phyloP scores from a whole-genome alignment of 2,113 vertebrate genomes.

The Sardina pilchardus region DNA sequence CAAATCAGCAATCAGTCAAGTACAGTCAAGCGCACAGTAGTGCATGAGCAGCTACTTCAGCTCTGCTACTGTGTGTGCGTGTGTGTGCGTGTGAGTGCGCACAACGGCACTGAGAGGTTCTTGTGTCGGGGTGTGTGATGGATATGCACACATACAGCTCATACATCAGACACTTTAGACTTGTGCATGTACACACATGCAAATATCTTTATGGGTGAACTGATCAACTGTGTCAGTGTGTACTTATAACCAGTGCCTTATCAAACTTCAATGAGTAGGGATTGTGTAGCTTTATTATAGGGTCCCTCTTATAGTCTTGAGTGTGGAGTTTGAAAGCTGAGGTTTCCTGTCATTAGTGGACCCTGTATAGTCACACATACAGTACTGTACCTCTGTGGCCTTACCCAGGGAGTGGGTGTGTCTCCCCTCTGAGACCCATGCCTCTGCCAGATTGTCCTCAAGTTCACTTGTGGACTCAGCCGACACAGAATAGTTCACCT shows the following conservation, averaged over 20 bases:
- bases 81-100: background rate
- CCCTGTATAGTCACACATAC: background rate
- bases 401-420: background rate
- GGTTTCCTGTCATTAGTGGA: background rate
- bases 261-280: background rate
- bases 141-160: too few species aligned
- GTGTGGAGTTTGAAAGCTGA: background rate
- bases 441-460: background rate
- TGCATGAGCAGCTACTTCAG: background rate
- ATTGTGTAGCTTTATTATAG: background rate
- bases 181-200: too few species aligned
- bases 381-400: background rate
- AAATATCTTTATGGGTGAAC: too few species aligned
- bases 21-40: background rate
- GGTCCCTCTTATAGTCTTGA: background rate
- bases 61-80: background rate
- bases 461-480: background rate
- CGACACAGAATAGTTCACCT: background rate
- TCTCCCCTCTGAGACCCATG: background rate
- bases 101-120: background rate
- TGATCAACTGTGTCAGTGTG: too few species aligned
- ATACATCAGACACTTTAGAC: too few species aligned
- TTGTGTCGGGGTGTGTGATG: background rate
- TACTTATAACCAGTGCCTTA: background rate
- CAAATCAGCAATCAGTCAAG: slow-evolving; percentile 4